Conservation (phyloP, 2,888 invertebrate genomes). For the Cetonia aurata region DNA sequence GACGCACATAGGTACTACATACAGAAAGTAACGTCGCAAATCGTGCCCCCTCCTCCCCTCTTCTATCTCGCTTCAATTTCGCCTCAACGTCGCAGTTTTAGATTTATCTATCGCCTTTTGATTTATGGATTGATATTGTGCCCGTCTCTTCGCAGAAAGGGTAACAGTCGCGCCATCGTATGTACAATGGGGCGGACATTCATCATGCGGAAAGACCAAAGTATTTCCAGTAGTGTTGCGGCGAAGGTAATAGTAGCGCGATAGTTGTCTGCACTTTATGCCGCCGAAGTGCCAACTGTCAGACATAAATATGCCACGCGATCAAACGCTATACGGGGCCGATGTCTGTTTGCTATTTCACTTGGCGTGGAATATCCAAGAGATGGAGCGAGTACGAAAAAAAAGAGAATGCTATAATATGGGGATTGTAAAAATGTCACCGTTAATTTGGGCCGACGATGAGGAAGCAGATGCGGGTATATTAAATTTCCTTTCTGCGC, state of each 20-base stretch:
- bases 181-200: slow-evolving; percentile 62
- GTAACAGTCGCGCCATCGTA: slow-evolving; percentile 57
- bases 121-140: slow-evolving; percentile 67
- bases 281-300: slow-evolving; percentile 61
- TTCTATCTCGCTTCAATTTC: slow-evolving; percentile 1
- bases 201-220: slow-evolving; percentile 56
- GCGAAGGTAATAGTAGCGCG: slow-evolving; percentile 16
- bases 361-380: slow-evolving; percentile 10
- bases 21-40: slow-evolving; percentile 54
- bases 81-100: slow-evolving; percentile 50
- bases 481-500: slow-evolving; percentile 57
- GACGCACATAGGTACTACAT: slow-evolving; percentile 47
- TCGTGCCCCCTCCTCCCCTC: neutral
- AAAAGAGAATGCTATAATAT: slow-evolving; percentile 42
- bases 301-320: slow-evolving; percentile 65
- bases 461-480: slow-evolving; percentile 64
- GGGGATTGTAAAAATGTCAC: slow-evolving; percentile 64
- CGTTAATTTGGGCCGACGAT: slow-evolving; percentile 64
- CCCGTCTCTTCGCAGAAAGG: slow-evolving; percentile 62
- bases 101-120: slow-evolving; percentile 65
- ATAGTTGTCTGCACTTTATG: slow-evolving; percentile 50
- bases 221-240: slow-evolving; percentile 15
- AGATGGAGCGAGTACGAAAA: slow-evolving; percentile 1
- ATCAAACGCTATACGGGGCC: slow-evolving; percentile 54
- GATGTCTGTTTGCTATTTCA: slow-evolving; percentile 17